Percentiles rank a stretch among this genome's conserved stretches.
These are phyloP conservation scores for Sinosuthora webbiana DNA, from an alignment of 2,113 vertebrate genomes.

Conservation along the genomic window DNA sequence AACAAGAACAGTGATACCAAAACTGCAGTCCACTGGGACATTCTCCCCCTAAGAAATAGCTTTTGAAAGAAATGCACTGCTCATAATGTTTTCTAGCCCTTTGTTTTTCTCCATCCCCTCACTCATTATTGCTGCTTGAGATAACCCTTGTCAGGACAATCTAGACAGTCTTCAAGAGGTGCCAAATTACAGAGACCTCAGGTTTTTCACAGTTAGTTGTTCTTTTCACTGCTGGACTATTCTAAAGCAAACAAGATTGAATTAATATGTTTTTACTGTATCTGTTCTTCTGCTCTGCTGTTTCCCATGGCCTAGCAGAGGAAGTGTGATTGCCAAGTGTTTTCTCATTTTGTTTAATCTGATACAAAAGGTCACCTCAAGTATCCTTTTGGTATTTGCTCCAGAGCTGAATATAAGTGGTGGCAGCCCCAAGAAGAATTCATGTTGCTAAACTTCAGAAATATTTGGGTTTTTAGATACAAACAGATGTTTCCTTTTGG, in stretches of 20 bases:
- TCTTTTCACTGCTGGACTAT: conserved; percentile 13
- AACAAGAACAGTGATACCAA: not conserved
- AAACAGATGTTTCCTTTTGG: conserved; percentile 73
- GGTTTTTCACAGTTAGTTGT: conserved; percentile 36
- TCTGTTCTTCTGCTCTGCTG: not conserved
- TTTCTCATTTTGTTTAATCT: conserved; percentile 62
- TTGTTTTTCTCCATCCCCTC: not conserved
- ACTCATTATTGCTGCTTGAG: not conserved
- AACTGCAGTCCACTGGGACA: not conserved
- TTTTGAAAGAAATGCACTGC: not conserved
- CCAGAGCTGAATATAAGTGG: conserved; percentile 21
- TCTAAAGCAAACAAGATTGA: conserved; percentile 18
- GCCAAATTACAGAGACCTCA: not conserved
- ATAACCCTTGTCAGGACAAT: not conserved
- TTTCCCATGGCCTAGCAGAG: conserved; percentile 56
- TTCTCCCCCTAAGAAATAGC: not conserved
- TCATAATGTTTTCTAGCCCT: not conserved
- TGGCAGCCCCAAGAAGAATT: conserved; percentile 48
- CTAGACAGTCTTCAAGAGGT: not conserved
- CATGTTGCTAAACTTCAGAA: conserved; percentile 56
- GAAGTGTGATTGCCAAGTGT: conserved; percentile 56
- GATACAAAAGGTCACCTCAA: conserved; percentile 59
- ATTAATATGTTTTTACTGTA: conserved; percentile 52
- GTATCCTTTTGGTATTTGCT: conserved; percentile 52
- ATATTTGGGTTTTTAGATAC: conserved; percentile 31